Percentiles rank a stretch among this genome's conserved stretches.
These are phyloP conservation scores for Agriotes lineatus DNA, from an alignment of 2,888 invertebrate species.

Conservation along the genomic window DNA sequence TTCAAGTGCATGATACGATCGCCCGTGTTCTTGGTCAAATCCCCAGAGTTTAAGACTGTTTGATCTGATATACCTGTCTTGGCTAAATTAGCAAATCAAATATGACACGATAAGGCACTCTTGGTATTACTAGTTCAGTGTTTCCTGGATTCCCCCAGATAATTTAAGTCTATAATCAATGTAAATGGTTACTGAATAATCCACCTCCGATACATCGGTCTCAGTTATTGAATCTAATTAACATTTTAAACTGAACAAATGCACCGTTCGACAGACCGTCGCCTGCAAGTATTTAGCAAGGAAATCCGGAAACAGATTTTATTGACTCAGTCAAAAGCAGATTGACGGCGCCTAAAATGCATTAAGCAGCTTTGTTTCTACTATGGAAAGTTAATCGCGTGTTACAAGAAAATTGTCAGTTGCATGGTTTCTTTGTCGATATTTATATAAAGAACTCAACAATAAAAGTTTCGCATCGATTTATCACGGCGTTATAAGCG, in stretches of 20 bases:
- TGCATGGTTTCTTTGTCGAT: conserved; percentile 36
- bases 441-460: conserved; percentile 42
- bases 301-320: background rate
- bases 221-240: background rate
- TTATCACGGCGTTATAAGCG: conserved; percentile 47
- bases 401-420: conserved; percentile 36
- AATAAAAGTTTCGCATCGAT: conserved; percentile 44
- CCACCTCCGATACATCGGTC: background rate
- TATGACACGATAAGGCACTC: conserved; percentile 50
- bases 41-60: conserved; percentile 23
- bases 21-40: conserved; percentile 22
- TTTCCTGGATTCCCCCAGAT: conserved; percentile 38
- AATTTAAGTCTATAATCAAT: conserved; percentile 27
- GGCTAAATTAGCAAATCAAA: conserved; percentile 48
- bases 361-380: conserved; percentile 6
- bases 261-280: background rate
- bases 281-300: background rate
- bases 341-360: conserved; percentile 3
- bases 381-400: conserved; percentile 35
- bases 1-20: conserved; percentile 22
- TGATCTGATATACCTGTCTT: conserved; percentile 26
- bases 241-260: conserved; percentile 1
- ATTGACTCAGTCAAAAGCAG: background rate
- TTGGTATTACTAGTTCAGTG: conserved; percentile 27
- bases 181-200: conserved; percentile 33